Conservation (phyloP, 2,797 vertebrate species). For the Dicrostonyx torquatus region DNA sequence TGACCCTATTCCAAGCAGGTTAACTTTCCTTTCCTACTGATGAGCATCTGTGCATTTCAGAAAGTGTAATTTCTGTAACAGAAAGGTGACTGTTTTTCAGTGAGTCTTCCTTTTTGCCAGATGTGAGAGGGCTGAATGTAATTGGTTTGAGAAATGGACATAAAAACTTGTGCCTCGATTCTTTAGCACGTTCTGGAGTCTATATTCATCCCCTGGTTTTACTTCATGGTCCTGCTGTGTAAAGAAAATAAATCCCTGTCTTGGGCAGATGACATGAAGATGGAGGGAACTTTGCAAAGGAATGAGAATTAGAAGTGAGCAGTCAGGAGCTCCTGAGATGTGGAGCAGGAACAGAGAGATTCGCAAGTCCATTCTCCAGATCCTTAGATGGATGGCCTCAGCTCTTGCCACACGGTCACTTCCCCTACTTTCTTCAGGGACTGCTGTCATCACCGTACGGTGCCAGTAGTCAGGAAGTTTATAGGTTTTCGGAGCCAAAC, state of each 20-base stretch:
- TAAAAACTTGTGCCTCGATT: not conserved
- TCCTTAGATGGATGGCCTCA: not conserved
- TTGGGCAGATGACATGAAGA: not conserved
- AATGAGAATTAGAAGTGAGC: not conserved
- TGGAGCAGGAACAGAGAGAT: not conserved
- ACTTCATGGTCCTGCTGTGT: not conserved
- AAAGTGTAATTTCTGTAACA: not conserved
- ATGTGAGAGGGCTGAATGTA: slow-evolving; percentile 19
- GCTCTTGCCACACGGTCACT: accelerated
- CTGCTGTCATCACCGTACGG: accelerated
- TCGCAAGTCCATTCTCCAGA: too few relatives aligned
- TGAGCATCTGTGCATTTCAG: not conserved
- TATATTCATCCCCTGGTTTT: not conserved
- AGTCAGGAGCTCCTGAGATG: not conserved
- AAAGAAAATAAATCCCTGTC: slow-evolving; percentile 24
- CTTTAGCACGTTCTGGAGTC: not conserved
- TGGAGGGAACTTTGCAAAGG: not conserved
- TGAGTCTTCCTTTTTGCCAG: not conserved
- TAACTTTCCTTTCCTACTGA: not conserved
- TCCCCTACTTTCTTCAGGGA: not conserved
- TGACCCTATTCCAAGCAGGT: not conserved
- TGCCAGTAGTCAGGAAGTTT: not conserved
- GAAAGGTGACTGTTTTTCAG: not conserved
- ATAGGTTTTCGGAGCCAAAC: not conserved
- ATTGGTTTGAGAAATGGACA: not conserved